Conservation (phyloP, 2,113 vertebrate species). For the Parus major region DNA sequence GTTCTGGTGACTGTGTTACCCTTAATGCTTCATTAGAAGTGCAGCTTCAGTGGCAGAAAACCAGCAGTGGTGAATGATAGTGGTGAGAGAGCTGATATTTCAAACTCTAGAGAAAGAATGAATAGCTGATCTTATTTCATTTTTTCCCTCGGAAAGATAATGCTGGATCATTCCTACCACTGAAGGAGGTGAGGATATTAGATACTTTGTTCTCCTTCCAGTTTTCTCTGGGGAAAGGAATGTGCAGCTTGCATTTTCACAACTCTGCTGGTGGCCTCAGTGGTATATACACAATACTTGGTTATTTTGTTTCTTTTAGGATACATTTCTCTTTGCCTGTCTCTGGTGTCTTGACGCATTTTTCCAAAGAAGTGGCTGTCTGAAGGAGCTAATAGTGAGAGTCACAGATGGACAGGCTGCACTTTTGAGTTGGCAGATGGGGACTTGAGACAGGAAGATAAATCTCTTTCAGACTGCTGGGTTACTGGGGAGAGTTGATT, state of each 20-base stretch:
- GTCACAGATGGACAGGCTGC: slow-evolving; percentile 17
- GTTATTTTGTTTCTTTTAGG: background rate
- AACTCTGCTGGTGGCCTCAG: background rate
- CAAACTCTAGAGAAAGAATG: background rate
- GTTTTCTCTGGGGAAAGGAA: background rate
- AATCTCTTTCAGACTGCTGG: slow-evolving; percentile 1
- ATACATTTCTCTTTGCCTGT: background rate
- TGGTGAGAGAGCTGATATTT: background rate
- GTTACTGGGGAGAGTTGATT: background rate
- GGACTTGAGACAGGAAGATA: background rate
- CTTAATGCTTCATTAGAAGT: background rate
- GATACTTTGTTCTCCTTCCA: background rate
- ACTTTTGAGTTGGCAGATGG: background rate
- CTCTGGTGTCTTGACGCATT: background rate
- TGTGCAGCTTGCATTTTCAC: background rate
- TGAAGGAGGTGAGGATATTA: background rate
- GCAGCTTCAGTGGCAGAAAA: background rate
- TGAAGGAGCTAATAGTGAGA: background rate
- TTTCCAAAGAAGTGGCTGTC: background rate
- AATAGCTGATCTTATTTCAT: background rate
- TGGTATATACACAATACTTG: background rate
- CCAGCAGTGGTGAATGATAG: background rate
- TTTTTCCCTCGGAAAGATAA: background rate
- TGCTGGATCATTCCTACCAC: background rate
- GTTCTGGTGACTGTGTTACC: background rate